phyloP scores from a whole-genome alignment of 1,140 invertebrate genomes.

The Thaumatotibia leucotreta region DNA sequence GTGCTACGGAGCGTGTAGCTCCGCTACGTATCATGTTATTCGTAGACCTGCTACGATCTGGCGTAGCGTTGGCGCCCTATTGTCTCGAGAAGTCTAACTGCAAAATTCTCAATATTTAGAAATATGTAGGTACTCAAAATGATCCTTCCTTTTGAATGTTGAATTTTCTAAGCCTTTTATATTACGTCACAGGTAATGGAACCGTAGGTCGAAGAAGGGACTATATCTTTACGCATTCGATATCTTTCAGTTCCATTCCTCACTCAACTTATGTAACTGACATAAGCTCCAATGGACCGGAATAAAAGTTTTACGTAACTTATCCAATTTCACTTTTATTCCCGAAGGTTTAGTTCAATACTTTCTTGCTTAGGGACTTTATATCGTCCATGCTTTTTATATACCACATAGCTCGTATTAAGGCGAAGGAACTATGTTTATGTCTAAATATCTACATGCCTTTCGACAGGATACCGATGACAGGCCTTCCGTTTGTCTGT shows the following conservation, averaged over 20 bases:
- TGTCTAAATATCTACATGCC: background rate
- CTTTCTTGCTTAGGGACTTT: background rate
- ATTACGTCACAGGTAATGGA: background rate
- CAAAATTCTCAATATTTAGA: background rate
- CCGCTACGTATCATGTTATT: background rate
- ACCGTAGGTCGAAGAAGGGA: background rate
- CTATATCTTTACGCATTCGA: background rate
- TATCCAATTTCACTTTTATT: background rate
- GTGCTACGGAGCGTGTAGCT: background rate
- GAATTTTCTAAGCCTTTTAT: background rate
- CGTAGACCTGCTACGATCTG: background rate
- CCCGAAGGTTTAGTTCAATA: background rate
- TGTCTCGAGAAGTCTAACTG: background rate
- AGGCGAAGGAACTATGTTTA: background rate
- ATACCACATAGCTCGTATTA: background rate
- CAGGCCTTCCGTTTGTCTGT: background rate
- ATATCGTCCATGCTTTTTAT: background rate
- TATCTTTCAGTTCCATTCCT: background rate
- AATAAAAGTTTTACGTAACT: conserved; percentile 7
- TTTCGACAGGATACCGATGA: conserved; percentile 2
- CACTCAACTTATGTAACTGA: conserved; percentile 5
- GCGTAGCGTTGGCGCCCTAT: background rate
- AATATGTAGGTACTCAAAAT: too few relatives aligned
- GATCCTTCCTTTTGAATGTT: background rate
- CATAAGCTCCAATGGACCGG: background rate